Conservation (phyloP, 37 sponge, comb jelly and placozoan genomes). For the Trichoplax adhaerens region DNA sequence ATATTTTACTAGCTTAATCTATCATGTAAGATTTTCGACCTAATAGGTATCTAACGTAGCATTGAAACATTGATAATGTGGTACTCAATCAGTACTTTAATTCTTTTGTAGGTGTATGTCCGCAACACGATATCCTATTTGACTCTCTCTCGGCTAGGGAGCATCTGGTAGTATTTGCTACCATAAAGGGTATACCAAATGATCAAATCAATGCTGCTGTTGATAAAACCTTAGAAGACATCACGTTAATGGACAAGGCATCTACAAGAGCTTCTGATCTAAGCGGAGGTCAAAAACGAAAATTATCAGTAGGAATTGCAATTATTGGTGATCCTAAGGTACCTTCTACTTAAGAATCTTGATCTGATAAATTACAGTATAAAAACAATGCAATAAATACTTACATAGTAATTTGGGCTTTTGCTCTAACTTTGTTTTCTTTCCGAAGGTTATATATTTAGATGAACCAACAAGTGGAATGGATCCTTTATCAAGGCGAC, state of each 20-base stretch:
- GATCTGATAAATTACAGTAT: too few relatives aligned
- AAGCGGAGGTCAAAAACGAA: constrained; percentile 23
- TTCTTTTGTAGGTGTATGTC: constrained; percentile 9
- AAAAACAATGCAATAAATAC: too few relatives aligned
- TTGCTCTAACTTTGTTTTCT: background rate
- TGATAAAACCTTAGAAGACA: background rate
- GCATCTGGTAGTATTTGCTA: constrained; percentile 13
- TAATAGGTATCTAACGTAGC: too few relatives aligned
- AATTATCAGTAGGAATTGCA: constrained; percentile 17
- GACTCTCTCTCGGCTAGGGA: constrained; percentile 10
- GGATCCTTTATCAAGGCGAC: constrained; percentile 17
- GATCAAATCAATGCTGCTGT: constrained; percentile 2
- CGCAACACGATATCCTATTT: constrained; percentile 16
- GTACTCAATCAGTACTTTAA: background rate
- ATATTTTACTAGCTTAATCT: too few relatives aligned
- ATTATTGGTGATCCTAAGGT: constrained; percentile 17
- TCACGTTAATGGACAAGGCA: background rate
- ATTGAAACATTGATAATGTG: too few relatives aligned
- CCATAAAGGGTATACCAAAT: constrained; percentile 6
- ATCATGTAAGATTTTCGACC: too few relatives aligned
- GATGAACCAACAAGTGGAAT: constrained; percentile 29
- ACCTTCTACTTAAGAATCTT: background rate
- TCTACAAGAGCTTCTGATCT: constrained; percentile 1
- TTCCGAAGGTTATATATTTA: constrained; percentile 8
- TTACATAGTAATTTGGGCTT: background rate